Evolutionary conservation across 1,140 invertebrate genomes (phyloP).

Genomic region (Tetragonula clypearis): DNA sequence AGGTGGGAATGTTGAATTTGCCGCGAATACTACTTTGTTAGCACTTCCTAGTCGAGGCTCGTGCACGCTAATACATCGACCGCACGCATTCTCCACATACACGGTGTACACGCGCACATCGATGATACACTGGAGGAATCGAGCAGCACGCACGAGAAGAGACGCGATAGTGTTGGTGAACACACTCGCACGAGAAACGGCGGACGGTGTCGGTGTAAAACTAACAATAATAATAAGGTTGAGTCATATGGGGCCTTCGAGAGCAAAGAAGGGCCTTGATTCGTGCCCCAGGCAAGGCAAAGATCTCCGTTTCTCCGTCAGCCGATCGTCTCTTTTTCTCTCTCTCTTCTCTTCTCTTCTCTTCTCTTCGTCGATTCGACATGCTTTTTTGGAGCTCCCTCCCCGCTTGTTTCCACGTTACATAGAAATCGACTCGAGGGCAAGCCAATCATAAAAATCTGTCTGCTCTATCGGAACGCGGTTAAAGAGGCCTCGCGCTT

Average conservation of each 20-base stretch:
- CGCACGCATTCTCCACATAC: neutral
- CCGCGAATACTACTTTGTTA: slow-evolving; percentile 71
- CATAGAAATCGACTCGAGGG: slow-evolving; percentile 27
- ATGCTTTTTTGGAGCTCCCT: slow-evolving; percentile 63
- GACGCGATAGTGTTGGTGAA: neutral
- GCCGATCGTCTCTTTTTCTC: slow-evolving; percentile 54
- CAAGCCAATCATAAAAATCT: slow-evolving; percentile 4
- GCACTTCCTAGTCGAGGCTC: slow-evolving; percentile 75
- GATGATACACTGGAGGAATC: neutral
- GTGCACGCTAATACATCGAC: slow-evolving; percentile 36
- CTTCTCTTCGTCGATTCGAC: slow-evolving; percentile 44
- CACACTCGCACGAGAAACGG: neutral
- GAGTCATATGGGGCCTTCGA: slow-evolving; percentile 77
- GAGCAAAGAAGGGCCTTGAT: slow-evolving; percentile 75
- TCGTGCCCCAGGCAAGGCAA: slow-evolving; percentile 77
- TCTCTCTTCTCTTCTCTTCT: too few species aligned
- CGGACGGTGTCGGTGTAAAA: slow-evolving; percentile 54
- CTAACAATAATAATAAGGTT: slow-evolving; percentile 73
- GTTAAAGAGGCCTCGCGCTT: neutral
- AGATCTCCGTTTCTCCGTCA: slow-evolving; percentile 63
- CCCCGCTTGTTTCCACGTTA: slow-evolving; percentile 17
- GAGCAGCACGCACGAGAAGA: neutral
- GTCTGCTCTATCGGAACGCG: neutral
- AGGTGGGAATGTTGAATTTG: slow-evolving; percentile 76
- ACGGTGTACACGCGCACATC: neutral